A percentile compares a stretch with the other conserved stretches of the same genome.
phyloP scores from a whole-genome alignment of 1,140 invertebrate genomes.

The Lepidurus packardi region DNA sequence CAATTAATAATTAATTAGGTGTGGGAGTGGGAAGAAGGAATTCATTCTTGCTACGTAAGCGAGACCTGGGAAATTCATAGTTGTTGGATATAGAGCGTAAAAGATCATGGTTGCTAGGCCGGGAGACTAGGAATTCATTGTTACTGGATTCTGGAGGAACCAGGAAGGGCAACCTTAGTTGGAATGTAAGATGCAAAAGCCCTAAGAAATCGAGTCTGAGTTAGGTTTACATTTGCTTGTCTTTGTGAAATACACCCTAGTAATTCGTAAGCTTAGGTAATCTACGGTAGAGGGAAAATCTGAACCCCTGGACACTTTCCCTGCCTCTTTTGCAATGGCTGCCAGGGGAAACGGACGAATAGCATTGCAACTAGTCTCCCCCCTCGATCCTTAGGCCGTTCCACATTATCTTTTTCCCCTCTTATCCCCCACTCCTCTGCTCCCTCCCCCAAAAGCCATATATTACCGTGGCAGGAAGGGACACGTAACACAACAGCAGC shows the following conservation, averaged over 20 bases:
- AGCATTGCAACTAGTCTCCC: background rate
- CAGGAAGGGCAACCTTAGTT: too few relatives aligned
- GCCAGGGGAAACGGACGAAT: constrained; percentile 8
- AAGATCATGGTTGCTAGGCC: too few relatives aligned
- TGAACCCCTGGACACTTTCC: constrained; percentile 3
- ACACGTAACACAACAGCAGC: constrained; percentile 10
- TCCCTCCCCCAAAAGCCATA: background rate
- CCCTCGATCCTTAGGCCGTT: background rate
- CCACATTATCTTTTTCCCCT: background rate
- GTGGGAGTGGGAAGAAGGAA: too few relatives aligned
- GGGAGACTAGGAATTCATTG: too few relatives aligned
- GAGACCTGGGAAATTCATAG: too few relatives aligned
- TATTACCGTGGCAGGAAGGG: background rate
- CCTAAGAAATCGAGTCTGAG: background rate
- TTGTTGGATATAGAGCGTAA: too few relatives aligned
- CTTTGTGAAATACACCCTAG: background rate
- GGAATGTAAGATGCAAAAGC: too few relatives aligned
- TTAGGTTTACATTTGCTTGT: background rate
- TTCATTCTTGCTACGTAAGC: too few relatives aligned
- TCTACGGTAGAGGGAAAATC: background rate
- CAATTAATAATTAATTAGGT: too few relatives aligned
- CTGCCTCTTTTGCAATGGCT: constrained; percentile 21
- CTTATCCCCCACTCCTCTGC: background rate
- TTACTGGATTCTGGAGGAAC: too few relatives aligned
- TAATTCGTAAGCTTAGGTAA: background rate